A percentile compares a stretch with the other conserved stretches of the same genome.
phyloP scores from a whole-genome alignment of 2,797 vertebrate genomes.

The Gymnopithys bicolor region DNA sequence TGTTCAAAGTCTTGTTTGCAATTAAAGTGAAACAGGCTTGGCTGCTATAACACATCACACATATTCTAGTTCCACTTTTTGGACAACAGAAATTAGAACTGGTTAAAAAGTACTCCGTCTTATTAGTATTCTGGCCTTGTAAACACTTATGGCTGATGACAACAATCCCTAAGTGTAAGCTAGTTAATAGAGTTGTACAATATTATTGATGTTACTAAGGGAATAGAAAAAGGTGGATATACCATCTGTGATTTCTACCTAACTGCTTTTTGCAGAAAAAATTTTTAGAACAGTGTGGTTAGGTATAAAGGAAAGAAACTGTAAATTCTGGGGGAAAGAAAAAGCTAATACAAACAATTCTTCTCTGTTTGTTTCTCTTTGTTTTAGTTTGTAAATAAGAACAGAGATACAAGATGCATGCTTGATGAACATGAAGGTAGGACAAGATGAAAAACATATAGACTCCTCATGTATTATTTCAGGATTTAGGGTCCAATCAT shows the following conservation, averaged over 20 bases:
- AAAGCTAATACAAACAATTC: not conserved
- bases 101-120: not conserved
- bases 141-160: slow-evolving; percentile 1
- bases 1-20: not conserved
- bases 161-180: slow-evolving; percentile 8
- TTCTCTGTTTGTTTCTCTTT: not conserved
- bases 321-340: not conserved
- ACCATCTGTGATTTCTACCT: slow-evolving; percentile 54
- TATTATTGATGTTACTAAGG: slow-evolving; percentile 45
- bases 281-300: not conserved
- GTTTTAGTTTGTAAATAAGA: not conserved
- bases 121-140: not conserved
- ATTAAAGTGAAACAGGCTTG: not conserved
- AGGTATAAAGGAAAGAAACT: not conserved
- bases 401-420: not conserved
- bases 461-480: not conserved
- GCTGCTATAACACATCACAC: not conserved
- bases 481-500: not conserved
- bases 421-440: not conserved
- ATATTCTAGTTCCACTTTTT: not conserved
- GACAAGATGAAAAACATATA: not conserved
- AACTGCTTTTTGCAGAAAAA: slow-evolving; percentile 8
- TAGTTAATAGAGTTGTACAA: slow-evolving; percentile 32
- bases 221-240: slow-evolving; percentile 51
- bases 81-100: not conserved